Evolutionary conservation across 1,140 invertebrate species (phyloP).

Genomic region (Drosophila ironensis): DNA sequence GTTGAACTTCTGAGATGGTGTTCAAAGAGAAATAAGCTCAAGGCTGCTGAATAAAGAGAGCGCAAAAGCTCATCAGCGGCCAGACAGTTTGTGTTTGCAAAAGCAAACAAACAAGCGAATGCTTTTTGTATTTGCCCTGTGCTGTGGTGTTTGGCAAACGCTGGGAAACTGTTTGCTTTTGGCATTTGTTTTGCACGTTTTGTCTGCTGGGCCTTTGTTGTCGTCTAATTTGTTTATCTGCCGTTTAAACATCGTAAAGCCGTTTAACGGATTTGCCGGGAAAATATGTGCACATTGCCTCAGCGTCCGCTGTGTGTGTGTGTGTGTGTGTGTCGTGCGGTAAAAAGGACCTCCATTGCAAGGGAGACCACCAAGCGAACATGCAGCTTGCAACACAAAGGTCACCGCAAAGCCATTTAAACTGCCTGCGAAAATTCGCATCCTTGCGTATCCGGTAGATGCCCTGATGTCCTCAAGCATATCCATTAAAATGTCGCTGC

Average conservation of each 20-base stretch:
- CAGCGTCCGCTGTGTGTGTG: background rate
- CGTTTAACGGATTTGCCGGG: conserved; percentile 24
- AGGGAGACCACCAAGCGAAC: conserved; percentile 6
- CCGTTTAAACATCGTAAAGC: conserved; percentile 47
- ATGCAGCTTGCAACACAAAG: conserved; percentile 6
- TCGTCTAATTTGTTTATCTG: conserved; percentile 68
- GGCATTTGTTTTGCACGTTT: conserved; percentile 50
- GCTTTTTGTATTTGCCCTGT: conserved; percentile 5
- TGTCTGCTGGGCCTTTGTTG: conserved; percentile 49
- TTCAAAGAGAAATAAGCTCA: background rate
- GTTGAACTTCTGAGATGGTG: conserved; percentile 26
- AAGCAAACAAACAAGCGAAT: background rate
- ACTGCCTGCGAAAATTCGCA: background rate
- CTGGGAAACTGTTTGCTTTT: conserved; percentile 61
- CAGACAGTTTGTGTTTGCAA: conserved; percentile 33
- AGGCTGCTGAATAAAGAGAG: background rate
- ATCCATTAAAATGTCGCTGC: conserved; percentile 64
- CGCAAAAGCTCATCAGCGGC: conserved; percentile 23
- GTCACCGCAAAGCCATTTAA: conserved; percentile 24
- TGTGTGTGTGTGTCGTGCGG: background rate
- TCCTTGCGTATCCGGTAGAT: background rate
- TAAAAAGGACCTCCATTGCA: no score
- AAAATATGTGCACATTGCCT: background rate
- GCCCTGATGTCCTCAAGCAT: background rate
- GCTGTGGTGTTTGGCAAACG: conserved; percentile 1